Evolutionary conservation across 1,140 invertebrate genomes (phyloP).

Genomic region (Pogonomyrmex barbatus): DNA sequence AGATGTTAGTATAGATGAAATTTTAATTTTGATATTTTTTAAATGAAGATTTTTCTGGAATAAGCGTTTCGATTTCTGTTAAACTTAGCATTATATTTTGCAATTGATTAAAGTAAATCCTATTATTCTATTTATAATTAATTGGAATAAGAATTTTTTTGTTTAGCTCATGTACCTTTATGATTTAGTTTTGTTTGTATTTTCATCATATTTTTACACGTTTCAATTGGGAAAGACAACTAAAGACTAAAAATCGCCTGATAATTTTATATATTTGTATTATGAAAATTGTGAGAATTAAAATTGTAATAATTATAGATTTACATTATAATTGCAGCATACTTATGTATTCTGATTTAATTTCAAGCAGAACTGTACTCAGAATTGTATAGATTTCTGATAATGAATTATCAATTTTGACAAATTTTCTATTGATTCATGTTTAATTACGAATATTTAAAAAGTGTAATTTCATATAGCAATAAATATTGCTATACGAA

Average conservation of each 20-base stretch:
- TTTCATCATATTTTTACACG: constrained; percentile 4
- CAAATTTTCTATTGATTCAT: background rate
- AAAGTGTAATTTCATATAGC: no score
- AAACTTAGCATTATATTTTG: background rate
- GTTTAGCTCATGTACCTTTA: background rate
- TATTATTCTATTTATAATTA: background rate
- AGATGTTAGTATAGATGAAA: background rate
- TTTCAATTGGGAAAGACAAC: background rate
- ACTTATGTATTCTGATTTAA: background rate
- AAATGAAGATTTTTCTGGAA: background rate
- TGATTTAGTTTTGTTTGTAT: background rate
- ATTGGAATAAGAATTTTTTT: background rate
- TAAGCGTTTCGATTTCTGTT: background rate
- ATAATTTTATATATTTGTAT: constrained; percentile 27
- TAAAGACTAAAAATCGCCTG: background rate
- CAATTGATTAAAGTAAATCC: background rate
- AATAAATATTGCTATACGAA: background rate
- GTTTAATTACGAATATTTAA: background rate
- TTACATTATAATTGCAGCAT: background rate
- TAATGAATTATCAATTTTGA: background rate
- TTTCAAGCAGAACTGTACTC: background rate
- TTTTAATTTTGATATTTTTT: background rate
- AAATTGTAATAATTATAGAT: background rate
- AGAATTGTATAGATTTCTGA: background rate
- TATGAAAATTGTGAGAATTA: background rate